Conservation (phyloP, 2,113 vertebrate species). For the Jacana jacana region DNA sequence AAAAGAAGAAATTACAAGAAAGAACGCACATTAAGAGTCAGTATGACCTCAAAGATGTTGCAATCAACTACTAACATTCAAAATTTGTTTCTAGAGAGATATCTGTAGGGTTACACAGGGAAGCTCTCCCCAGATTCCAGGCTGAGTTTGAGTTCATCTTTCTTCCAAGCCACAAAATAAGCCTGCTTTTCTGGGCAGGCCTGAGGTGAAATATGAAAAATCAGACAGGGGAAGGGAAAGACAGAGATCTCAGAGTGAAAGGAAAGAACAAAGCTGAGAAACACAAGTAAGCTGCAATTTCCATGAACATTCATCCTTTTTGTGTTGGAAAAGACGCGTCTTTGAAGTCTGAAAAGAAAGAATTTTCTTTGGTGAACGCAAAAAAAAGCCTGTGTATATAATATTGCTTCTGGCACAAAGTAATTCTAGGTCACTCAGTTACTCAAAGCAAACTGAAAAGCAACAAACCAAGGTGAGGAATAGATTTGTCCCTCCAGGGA, state of each 20-base stretch:
- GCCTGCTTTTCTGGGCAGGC: not conserved
- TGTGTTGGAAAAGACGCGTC: not conserved
- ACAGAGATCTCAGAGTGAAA: not conserved
- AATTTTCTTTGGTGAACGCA: not conserved
- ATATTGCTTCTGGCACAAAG: not conserved
- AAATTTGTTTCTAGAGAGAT: not conserved
- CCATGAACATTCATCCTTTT: not conserved
- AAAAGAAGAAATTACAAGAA: not conserved
- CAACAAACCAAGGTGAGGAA: not conserved
- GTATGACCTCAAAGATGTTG: not conserved
- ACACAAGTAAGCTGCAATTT: not conserved
- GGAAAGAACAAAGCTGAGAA: not conserved
- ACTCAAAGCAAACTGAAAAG: not conserved
- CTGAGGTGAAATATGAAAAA: not conserved
- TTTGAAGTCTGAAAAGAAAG: not conserved
- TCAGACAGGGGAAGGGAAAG: not conserved
- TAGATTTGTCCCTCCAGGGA: accelerated
- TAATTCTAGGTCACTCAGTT: not conserved
- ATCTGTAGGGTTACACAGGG: not conserved
- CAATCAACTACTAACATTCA: not conserved
- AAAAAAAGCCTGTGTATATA: not conserved
- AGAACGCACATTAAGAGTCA: not conserved
- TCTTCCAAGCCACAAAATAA: not conserved
- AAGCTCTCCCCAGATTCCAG: not conserved
- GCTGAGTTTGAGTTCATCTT: not conserved